Base-by-base conservation (phyloP, 1,140 invertebrate genomes). In the Sycophaga agraensis region DNA sequence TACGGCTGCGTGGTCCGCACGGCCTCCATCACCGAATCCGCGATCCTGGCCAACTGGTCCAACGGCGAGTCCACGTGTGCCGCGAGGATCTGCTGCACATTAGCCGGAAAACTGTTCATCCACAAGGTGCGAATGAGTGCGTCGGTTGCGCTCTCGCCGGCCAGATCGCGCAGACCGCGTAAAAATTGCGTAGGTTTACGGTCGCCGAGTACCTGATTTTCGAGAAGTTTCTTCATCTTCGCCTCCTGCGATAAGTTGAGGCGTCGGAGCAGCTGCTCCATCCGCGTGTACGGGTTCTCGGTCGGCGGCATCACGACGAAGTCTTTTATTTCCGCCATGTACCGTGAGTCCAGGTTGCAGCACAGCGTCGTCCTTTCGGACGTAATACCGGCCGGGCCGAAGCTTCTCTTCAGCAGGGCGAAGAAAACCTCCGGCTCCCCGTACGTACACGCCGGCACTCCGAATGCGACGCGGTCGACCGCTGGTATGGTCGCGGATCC, bases 161-260 rank as follows among this genome's bases (percentile, higher is more conserved):
- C 64, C 0, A 72, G 51, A 5, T 35, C 42, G 6, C 48, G 56
- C 0, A 74, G 53, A 24, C 70, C 63, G 0, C 65, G 56, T 0
- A 76, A 59, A 16, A 73, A 71, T 26, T 69, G 66, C 1, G 71
- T 70, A 4, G 72, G 71, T 40, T 70, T 75, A 0, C 74, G 17
- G 49, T 78, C 74, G 2, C 72, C 70, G 0, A 77, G 49, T 45
- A 74, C 67, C 37, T 79, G 71, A 9, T 66, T 63, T 22, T 71
- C 67, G 0, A 78, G 39, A 0, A 77, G 48, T 7, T 61, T 63
- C 5, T 66, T 53, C 0, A 62, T 65, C 5, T 68, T 69, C 8
- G 63, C 46, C 8, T 75, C 72, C 12, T 67, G 49, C 0, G 70
- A 74, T 1, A 62, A 51, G 7, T 59, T 61, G 0, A 75, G 45